Conservation (phyloP, 2,797 vertebrate genomes). For the Poliocrania exsul region DNA sequence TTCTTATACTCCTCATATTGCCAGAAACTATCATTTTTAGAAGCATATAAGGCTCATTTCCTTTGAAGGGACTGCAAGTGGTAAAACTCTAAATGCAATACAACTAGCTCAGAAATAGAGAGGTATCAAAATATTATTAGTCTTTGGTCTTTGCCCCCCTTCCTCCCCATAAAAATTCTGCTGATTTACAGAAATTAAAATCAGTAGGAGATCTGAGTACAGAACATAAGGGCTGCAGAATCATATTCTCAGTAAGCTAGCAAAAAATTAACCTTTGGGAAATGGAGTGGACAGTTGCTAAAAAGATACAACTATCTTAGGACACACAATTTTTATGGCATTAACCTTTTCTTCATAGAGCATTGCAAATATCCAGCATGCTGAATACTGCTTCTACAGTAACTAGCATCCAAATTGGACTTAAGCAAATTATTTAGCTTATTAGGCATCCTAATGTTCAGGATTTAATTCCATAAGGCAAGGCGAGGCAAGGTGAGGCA, state of each 20-base stretch:
- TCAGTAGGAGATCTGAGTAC: not conserved
- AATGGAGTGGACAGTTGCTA: not conserved
- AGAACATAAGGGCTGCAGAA: not conserved
- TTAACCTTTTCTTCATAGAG: not conserved
- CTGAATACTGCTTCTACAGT: not conserved
- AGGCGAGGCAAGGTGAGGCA: not conserved
- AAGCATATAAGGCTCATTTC: not conserved
- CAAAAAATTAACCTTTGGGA: not conserved
- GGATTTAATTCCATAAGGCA: not conserved
- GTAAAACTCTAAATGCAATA: not conserved
- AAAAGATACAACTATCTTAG: not conserved
- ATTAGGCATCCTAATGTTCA: not conserved
- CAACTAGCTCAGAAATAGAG: not conserved
- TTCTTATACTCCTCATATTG: not conserved
- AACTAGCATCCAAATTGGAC: slow-evolving; percentile 6
- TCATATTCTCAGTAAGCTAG: not conserved
- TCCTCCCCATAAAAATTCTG: not conserved
- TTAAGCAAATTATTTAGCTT: slow-evolving; percentile 29
- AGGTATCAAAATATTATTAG: not conserved
- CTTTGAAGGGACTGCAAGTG: not conserved
- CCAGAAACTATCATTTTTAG: not conserved
- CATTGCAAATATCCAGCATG: not conserved
- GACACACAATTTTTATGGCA: not conserved
- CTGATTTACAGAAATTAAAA: slow-evolving; percentile 21
- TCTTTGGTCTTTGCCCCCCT: not conserved